Evolutionary conservation across 2,113 vertebrate species (phyloP), one percentile per base, ranked within the genome.

Genomic region (Aegithalos caudatus): DNA sequence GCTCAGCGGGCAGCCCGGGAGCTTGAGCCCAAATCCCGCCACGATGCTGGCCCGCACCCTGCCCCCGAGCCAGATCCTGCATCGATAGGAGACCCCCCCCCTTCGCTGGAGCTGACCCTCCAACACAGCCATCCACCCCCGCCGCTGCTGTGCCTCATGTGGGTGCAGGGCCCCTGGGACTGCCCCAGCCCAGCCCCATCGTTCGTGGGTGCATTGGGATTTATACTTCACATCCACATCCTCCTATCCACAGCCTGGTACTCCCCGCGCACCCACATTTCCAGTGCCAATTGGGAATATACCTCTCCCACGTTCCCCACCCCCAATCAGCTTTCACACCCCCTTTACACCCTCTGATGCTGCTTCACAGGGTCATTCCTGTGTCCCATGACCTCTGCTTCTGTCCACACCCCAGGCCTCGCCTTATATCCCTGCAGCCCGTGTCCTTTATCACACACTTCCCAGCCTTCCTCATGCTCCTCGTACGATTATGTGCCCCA

Each of bases 181-280:
- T 12, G 58, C 38, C 45, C 45, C 45, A 47, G 45, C 14, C 35
- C 42, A 23, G 67, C 57, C 62, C 50, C 56, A 12, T 8, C 0
- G 1, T 23, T 14, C 15, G 3, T 1, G 17, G 19, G 2, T 19
- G 23, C 31, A 1, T 7, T 57, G 11, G 48, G 4, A 38, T 45
- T 67, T 71, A 22, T 10, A 8, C 44, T 72, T 48, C 4, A 42
- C 31, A 66, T 9, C 37, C 65, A 15, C 6, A 0, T 38, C 23
- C 23, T 27, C 16, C 37, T 8, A 3, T 12, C 8, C 3, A 5
- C 70, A 29, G 45, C 53, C 44, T 13, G 8, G 17, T 27, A 14
- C 12, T 25, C 35, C 33, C n/a, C 8, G 0, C 4, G 14, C 24
- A 3, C 51, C n/a, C 62, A 4, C 61, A 11, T 19, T 44, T 42